Evolutionary conservation across 2,888 invertebrate genomes (phyloP).

Genomic region (Phyllotreta striolata): DNA sequence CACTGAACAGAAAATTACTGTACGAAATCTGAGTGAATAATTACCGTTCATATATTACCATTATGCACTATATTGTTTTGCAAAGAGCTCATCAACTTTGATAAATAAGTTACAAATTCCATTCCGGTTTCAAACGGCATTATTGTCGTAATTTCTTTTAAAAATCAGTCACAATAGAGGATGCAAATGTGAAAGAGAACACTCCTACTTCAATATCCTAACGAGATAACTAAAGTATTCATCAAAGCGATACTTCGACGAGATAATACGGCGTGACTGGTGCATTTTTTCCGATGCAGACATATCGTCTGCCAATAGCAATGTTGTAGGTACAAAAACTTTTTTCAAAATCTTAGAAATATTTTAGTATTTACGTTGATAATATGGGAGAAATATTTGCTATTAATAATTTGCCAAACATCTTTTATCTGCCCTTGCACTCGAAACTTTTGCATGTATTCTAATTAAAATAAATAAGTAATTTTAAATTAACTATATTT

Average conservation of each 20-base stretch:
- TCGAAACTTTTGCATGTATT: too few species aligned
- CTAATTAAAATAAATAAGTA: too few species aligned
- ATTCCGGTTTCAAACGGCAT: constrained; percentile 3
- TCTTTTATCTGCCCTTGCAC: too few species aligned
- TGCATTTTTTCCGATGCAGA: constrained; percentile 13
- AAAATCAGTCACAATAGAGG: constrained; percentile 23
- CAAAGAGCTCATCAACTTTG: too few species aligned
- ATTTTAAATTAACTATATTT: not conserved
- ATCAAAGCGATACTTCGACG: constrained; percentile 10
- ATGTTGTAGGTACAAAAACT: not conserved
- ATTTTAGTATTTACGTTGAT: too few species aligned
- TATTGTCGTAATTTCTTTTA: constrained; percentile 18
- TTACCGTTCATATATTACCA: not conserved
- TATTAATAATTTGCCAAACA: too few species aligned
- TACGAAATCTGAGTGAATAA: not conserved
- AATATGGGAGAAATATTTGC: too few species aligned
- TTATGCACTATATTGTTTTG: not conserved
- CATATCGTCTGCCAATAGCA: constrained; percentile 4
- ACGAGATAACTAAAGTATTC: constrained; percentile 27
- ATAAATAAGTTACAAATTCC: constrained; percentile 10
- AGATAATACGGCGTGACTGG: constrained; percentile 25
- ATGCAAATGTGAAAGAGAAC: constrained; percentile 27
- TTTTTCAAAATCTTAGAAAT: too few species aligned
- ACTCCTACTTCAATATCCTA: constrained; percentile 26
- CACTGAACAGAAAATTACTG: not conserved